A percentile compares a stretch with the other conserved stretches of the same genome.
Conservation (phyloP, 1,140 invertebrate species). For the Pararge aegeria region DNA sequence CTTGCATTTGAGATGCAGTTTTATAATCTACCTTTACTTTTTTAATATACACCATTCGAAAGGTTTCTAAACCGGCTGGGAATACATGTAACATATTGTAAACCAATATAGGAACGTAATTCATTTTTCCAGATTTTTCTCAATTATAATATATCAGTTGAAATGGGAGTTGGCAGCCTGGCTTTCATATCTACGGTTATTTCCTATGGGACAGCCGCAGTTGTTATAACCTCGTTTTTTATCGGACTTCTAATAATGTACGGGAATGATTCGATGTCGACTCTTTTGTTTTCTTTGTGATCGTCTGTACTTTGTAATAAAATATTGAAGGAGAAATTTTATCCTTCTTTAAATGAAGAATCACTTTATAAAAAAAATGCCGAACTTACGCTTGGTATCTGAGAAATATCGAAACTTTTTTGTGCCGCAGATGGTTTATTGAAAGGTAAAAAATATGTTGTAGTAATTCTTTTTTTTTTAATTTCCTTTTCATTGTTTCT, state of each 20-base stretch:
- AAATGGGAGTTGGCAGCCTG: slow-evolving; percentile 19
- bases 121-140: slow-evolving; percentile 28
- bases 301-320: background rate
- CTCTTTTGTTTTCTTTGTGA: background rate
- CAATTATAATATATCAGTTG: slow-evolving; percentile 24
- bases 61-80: background rate
- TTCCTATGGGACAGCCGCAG: slow-evolving; percentile 22
- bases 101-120: slow-evolving; percentile 9
- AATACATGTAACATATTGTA: slow-evolving; percentile 15
- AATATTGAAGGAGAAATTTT: too few species aligned
- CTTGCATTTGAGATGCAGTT: too few species aligned
- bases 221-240: slow-evolving; percentile 19
- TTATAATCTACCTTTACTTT: background rate
- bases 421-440: too few species aligned
- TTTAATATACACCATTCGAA: slow-evolving; percentile 1
- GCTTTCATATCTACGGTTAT: slow-evolving; percentile 28
- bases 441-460: too few species aligned
- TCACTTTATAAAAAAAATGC: too few species aligned
- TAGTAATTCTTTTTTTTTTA: too few species aligned
- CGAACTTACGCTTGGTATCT: too few species aligned
- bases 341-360: too few species aligned
- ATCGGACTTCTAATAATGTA: slow-evolving; percentile 15
- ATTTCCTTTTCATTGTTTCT: too few species aligned
- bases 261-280: background rate
- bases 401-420: too few species aligned